Evolutionary conservation across 2,888 invertebrate species (phyloP).

Genomic region (Oasisia sp.): DNA sequence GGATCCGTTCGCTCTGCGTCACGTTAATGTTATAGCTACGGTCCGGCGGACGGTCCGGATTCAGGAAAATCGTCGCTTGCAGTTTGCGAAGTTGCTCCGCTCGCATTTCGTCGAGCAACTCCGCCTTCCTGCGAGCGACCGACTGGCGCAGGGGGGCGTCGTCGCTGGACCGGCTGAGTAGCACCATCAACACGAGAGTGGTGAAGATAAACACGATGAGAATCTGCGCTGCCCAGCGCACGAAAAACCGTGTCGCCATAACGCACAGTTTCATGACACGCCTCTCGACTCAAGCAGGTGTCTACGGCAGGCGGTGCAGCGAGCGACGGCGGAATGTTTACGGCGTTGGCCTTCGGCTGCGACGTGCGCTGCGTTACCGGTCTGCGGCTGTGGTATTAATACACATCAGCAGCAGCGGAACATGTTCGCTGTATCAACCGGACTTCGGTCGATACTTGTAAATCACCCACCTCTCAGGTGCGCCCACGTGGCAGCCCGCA

Average conservation of each 20-base stretch:
- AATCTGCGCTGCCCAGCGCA: slow-evolving; percentile 31
- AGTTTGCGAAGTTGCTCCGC: slow-evolving; percentile 24
- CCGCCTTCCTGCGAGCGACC: background rate
- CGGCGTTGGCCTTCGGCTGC: background rate
- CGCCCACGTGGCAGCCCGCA: background rate
- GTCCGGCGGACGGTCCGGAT: slow-evolving; percentile 42
- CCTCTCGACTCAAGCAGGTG: background rate
- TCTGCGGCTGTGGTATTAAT: background rate
- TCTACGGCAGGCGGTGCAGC: background rate
- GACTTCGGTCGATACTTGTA: background rate
- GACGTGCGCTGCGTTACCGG: background rate
- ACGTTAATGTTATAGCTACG: slow-evolving; percentile 47
- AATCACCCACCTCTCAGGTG: background rate
- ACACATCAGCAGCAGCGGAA: background rate
- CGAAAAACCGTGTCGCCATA: background rate
- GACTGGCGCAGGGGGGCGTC: background rate
- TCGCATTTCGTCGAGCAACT: slow-evolving; percentile 29
- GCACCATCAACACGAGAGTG: slow-evolving; percentile 36
- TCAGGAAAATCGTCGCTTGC: slow-evolving; percentile 37
- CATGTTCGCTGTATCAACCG: background rate
- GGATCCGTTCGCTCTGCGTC: slow-evolving; percentile 40
- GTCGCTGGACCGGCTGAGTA: slow-evolving; percentile 18
- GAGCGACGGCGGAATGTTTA: background rate
- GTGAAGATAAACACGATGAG: slow-evolving; percentile 32
- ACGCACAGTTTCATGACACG: background rate